Percentiles rank a stretch among this genome's conserved stretches.
Evolutionary conservation across 2,113 vertebrate genomes (phyloP).

Genomic region (Diadophis punctatus): DNA sequence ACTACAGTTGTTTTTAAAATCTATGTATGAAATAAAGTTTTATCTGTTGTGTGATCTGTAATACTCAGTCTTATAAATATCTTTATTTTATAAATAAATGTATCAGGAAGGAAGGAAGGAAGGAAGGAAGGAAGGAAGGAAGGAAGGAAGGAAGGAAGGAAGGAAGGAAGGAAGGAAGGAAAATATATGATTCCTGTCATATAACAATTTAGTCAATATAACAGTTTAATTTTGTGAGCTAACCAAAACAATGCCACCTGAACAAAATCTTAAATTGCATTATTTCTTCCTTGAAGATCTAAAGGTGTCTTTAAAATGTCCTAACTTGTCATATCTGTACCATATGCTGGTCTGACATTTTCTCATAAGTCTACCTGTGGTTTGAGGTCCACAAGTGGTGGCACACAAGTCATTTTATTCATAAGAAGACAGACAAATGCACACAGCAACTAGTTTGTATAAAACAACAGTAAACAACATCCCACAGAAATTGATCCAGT

Average conservation of each 20-base stretch:
- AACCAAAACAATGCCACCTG: neutral
- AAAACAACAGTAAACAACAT: neutral
- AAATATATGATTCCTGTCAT: neutral
- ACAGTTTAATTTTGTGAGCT: neutral
- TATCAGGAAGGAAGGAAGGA: neutral
- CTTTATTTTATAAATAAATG: neutral
- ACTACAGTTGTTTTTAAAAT: neutral
- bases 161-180: neutral
- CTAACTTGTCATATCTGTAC: neutral
- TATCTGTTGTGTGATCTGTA: slow-evolving; percentile 14
- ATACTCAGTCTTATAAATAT: neutral
- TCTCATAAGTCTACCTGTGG: neutral
- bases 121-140: neutral
- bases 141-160: neutral
- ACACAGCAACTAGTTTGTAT: neutral
- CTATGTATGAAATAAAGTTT: slow-evolving; percentile 47
- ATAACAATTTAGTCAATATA: neutral
- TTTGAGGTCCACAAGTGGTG: neutral
- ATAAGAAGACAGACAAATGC: neutral
- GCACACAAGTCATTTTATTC: neutral
- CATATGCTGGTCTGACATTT: neutral
- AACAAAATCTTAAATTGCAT: neutral
- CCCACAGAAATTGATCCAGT: neutral
- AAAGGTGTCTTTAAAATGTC: neutral
- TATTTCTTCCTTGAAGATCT: neutral